Conservation (phyloP, 1,140 invertebrate species). For the Eriosoma lanigerum region DNA sequence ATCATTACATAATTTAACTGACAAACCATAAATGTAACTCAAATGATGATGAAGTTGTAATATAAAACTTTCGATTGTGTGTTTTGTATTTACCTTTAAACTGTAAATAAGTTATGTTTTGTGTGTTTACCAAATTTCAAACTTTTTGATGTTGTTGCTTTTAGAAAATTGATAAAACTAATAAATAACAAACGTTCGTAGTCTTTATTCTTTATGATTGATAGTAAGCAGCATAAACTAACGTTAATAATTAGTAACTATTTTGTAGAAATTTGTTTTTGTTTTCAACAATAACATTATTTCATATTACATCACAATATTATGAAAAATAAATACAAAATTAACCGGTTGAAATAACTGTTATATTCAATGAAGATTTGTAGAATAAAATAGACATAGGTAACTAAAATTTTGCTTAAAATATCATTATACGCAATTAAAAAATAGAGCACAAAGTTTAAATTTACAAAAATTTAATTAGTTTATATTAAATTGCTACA, state of each 20-base stretch:
- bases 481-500: too few species aligned
- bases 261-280: neutral
- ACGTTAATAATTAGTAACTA: neutral
- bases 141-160: neutral
- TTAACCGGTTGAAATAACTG: too few species aligned
- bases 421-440: too few species aligned
- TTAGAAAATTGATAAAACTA: neutral
- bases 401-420: too few species aligned
- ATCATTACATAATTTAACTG: too few species aligned
- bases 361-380: too few species aligned
- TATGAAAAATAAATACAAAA: too few species aligned
- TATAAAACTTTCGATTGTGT: neutral
- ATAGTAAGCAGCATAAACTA: neutral
- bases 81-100: neutral
- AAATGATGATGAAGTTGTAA: neutral
- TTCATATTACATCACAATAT: too few species aligned
- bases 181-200: neutral
- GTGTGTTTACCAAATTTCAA: neutral
- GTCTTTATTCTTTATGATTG: neutral
- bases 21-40: too few species aligned
- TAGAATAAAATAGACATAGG: too few species aligned
- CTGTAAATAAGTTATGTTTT: neutral
- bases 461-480: too few species aligned
- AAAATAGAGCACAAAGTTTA: too few species aligned
- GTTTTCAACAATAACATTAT: neutral